Conservation (phyloP, 2,113 vertebrate genomes). For the Gambusia affinis region DNA sequence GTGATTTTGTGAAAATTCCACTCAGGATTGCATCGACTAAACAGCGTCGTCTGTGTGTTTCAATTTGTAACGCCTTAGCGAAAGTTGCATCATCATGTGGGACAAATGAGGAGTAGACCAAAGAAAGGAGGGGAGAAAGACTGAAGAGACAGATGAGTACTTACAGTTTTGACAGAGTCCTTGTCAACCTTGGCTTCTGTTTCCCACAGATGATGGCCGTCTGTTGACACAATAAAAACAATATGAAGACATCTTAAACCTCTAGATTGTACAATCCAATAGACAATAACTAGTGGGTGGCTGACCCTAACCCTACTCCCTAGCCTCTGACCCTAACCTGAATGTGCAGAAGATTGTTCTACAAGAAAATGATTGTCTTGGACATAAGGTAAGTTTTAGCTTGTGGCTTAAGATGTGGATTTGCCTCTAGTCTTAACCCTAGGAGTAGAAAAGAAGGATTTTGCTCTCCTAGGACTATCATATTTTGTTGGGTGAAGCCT, state of each 20-base stretch:
- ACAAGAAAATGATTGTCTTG: not conserved
- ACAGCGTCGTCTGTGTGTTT: conserved; percentile 59
- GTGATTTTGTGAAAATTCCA: conserved; percentile 76
- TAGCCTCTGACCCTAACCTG: too few species aligned
- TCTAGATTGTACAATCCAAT: not conserved
- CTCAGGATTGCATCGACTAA: conserved; percentile 76
- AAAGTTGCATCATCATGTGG: conserved; percentile 77
- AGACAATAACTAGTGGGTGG: not conserved
- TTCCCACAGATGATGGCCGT: conserved; percentile 98
- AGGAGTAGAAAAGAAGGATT: too few species aligned
- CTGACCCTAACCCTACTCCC: not conserved
- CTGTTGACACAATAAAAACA: conserved; percentile 71
- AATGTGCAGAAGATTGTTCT: not conserved
- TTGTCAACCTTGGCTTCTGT: conserved; percentile 96
- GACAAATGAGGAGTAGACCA: conserved; percentile 59
- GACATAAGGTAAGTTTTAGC: too few species aligned
- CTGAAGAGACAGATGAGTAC: conserved; percentile 65
- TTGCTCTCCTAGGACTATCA: too few species aligned
- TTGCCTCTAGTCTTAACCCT: too few species aligned
- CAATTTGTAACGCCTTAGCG: conserved; percentile 67
- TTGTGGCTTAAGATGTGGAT: too few species aligned
- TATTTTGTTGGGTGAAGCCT: too few species aligned
- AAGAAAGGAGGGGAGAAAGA: conserved; percentile 27
- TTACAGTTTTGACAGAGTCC: conserved; percentile 93
- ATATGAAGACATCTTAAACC: not conserved